Evolutionary conservation across 2,113 vertebrate species (phyloP).

Genomic region (Antidorcas marsupialis): DNA sequence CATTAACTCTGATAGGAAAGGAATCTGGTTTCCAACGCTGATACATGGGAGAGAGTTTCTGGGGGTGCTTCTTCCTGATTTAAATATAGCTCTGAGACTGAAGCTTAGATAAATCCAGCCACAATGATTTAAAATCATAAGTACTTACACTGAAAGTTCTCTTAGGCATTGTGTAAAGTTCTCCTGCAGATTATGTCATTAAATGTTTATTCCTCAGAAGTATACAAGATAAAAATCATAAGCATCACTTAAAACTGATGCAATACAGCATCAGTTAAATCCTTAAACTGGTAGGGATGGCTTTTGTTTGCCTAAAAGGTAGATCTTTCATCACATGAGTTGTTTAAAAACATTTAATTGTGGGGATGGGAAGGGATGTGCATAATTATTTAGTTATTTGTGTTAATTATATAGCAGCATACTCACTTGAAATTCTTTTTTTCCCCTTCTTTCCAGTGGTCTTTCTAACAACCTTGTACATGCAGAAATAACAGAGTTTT

Average conservation of each 20-base stretch:
- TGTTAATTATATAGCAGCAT: constrained; percentile 63
- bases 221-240: constrained; percentile 68
- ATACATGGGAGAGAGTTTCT: constrained; percentile 46
- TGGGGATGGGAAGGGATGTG: constrained; percentile 51
- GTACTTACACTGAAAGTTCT: constrained; percentile 55
- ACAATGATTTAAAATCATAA: constrained; percentile 61
- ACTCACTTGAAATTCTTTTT: constrained; percentile 50
- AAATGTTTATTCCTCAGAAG: constrained; percentile 58
- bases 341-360: constrained; percentile 68
- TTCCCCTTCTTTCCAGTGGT: constrained; percentile 33
- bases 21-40: constrained; percentile 59
- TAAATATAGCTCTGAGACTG: constrained; percentile 64
- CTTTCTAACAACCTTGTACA: constrained; percentile 48
- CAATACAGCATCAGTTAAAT: constrained; percentile 41
- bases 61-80: constrained; percentile 65
- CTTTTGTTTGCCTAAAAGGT: constrained; percentile 64
- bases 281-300: constrained; percentile 41
- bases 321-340: constrained; percentile 66
- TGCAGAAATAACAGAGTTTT: constrained; percentile 41
- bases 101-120: constrained; percentile 67
- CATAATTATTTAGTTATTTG: constrained; percentile 68
- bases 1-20: constrained; percentile 49
- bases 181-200: constrained; percentile 62
- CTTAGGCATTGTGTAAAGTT: constrained; percentile 59
- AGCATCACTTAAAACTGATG: constrained; percentile 63